Percentiles rank a stretch among this genome's conserved stretches.
Evolutionary conservation across 2,888 invertebrate genomes (phyloP).

Genomic region (Drosophila paracracens): DNA sequence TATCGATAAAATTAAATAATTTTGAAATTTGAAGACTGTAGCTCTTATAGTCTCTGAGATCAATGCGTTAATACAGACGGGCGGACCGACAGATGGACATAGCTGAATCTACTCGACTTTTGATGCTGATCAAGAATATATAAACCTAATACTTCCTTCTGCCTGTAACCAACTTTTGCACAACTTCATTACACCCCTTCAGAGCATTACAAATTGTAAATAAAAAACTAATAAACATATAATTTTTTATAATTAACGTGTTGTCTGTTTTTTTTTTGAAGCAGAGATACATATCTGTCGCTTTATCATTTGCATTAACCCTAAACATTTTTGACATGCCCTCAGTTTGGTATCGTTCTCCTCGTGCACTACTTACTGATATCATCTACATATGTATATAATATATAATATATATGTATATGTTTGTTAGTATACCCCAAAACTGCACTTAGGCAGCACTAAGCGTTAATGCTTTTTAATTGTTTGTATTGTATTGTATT

Average conservation of each 20-base stretch:
- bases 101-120: neutral
- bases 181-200: neutral
- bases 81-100: neutral
- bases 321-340: slow-evolving; percentile 19
- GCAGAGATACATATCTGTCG: slow-evolving; percentile 22
- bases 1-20: neutral
- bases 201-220: neutral
- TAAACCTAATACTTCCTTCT: neutral
- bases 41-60: neutral
- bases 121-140: neutral
- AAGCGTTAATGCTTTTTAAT: slow-evolving; percentile 80
- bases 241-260: slow-evolving; percentile 42
- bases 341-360: slow-evolving; percentile 23
- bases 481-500: slow-evolving; percentile 35
- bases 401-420: slow-evolving; percentile 19
- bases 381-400: slow-evolving; percentile 23
- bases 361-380: slow-evolving; percentile 31
- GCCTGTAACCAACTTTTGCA: neutral
- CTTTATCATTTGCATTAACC: slow-evolving; percentile 27
- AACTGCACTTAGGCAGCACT: slow-evolving; percentile 75
- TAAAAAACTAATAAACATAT: neutral
- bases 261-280: neutral
- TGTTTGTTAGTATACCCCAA: slow-evolving; percentile 53
- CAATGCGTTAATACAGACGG: neutral
- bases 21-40: neutral